Evolutionary conservation across 2,797 vertebrate genomes (phyloP).

Genomic region (Enteromius unitaeniatus): DNA sequence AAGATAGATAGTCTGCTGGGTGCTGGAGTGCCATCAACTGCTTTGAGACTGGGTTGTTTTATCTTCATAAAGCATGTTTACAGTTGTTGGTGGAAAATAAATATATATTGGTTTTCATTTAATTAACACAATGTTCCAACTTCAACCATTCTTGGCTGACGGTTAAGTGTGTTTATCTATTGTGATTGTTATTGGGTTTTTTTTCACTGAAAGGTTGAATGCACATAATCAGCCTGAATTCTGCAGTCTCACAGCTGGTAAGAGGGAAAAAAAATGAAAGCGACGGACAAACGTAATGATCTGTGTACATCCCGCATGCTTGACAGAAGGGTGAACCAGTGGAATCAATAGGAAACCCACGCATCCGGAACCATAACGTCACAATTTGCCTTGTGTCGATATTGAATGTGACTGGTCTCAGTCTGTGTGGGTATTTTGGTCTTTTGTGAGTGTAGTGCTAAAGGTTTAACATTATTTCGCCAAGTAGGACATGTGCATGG

Average conservation of each 20-base stretch:
- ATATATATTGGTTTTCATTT: background rate
- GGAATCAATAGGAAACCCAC: conserved; percentile 12
- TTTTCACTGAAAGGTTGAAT: background rate
- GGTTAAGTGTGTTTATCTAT: background rate
- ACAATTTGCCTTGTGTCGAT: conserved; percentile 26
- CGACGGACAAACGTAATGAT: background rate
- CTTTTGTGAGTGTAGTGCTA: conserved; percentile 11
- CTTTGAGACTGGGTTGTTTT: too few relatives aligned
- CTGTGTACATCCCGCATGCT: conserved; percentile 24
- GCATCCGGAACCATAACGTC: conserved; percentile 6
- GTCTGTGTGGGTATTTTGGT: conserved; percentile 1
- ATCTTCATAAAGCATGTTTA: background rate
- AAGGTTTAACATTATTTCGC: background rate
- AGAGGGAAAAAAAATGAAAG: background rate
- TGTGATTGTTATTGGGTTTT: background rate
- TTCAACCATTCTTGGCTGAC: background rate
- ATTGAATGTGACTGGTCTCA: conserved; percentile 13
- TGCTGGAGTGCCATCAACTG: too few relatives aligned
- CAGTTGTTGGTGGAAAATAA: background rate
- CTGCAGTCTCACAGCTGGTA: conserved; percentile 14
- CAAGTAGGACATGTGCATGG: conserved; percentile 18
- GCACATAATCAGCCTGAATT: conserved; percentile 10
- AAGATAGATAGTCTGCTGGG: too few relatives aligned
- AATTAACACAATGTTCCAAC: background rate
- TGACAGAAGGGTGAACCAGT: conserved; percentile 20